Conservation (phyloP, 1,140 invertebrate species). For the Nylanderia fulva region DNA sequence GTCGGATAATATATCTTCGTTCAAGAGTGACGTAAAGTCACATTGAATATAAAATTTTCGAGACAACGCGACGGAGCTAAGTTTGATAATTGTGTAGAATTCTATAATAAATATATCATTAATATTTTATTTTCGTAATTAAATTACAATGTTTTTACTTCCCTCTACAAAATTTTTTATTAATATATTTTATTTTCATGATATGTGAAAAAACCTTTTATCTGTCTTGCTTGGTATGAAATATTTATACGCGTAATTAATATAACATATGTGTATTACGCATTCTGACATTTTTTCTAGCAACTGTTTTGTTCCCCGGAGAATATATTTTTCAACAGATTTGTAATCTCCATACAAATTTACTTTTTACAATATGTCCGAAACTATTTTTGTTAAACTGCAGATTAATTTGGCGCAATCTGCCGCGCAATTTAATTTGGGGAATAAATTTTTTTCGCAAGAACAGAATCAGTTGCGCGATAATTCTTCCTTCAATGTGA, state of each 20-base stretch:
- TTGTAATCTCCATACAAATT: background rate
- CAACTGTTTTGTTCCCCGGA: background rate
- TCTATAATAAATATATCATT: background rate
- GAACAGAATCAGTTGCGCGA: background rate
- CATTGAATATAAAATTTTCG: background rate
- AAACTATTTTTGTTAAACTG: background rate
- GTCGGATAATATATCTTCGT: background rate
- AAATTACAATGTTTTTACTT: background rate
- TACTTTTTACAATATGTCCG: background rate
- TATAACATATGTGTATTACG: too few relatives aligned
- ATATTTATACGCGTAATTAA: background rate
- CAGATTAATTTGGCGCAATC: background rate
- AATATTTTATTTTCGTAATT: background rate
- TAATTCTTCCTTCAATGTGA: background rate
- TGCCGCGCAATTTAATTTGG: slow-evolving; percentile 13
- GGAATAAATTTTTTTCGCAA: slow-evolving; percentile 16
- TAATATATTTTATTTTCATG: background rate
- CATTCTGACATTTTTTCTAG: background rate
- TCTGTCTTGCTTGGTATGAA: background rate
- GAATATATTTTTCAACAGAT: background rate
- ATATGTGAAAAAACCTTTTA: too few relatives aligned
- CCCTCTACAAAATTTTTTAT: background rate
- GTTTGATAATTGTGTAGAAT: background rate
- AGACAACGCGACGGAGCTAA: too few relatives aligned
- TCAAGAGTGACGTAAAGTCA: background rate